These are phyloP conservation scores for Tenualosa ilisha DNA, from an alignment of 2,797 vertebrate genomes.

Conservation along the genomic window DNA sequence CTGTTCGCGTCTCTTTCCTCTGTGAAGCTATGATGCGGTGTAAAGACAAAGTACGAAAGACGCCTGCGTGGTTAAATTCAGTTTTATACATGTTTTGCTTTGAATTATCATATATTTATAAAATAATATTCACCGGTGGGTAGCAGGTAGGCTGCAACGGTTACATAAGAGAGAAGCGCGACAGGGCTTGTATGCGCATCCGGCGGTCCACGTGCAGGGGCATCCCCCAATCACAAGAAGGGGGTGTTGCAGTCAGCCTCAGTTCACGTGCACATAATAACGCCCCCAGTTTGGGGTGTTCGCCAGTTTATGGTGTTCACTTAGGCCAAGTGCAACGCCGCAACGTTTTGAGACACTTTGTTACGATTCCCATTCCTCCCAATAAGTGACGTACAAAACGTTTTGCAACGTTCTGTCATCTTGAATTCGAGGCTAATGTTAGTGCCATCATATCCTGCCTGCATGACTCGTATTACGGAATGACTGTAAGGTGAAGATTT, in stretches of 20 bases:
- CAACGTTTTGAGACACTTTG: no score
- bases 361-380: no score
- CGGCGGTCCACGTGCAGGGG: slow-evolving; percentile 61
- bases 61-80: background rate
- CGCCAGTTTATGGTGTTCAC: no score
- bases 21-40: background rate
- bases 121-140: background rate
- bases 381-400: no score
- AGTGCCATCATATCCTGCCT: no score
- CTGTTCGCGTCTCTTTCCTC: background rate
- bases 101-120: background rate
- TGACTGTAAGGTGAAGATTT: no score
- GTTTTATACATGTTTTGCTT: background rate
- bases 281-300: background rate
- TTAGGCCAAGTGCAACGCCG: no score
- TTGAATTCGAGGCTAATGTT: background rate
- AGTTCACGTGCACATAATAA: slow-evolving; percentile 53
- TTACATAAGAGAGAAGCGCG: slow-evolving; percentile 56
- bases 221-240: slow-evolving; percentile 48
- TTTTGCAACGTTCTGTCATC: no score
- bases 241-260: slow-evolving; percentile 14
- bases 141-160: slow-evolving; percentile 13
- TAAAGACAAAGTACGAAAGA: background rate
- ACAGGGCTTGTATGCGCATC: slow-evolving; percentile 39
- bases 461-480: no score